A percentile compares a stretch with the other conserved stretches of the same genome.
Conservation (phyloP, 1,140 invertebrate species). For the Cyrtorhinus lividipennis region DNA sequence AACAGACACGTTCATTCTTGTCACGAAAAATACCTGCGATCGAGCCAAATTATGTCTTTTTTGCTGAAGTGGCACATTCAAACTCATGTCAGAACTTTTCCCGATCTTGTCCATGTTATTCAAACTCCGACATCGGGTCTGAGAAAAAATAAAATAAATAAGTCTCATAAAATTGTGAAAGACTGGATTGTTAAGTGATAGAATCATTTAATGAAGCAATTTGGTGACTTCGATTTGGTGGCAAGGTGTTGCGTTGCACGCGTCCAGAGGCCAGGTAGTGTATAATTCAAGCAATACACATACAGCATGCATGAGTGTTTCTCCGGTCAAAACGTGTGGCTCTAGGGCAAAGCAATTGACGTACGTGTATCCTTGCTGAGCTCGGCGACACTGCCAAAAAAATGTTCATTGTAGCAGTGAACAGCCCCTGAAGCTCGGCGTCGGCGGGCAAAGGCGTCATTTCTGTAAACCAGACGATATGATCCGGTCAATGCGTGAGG, state of each 20-base stretch:
- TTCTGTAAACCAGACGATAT: too few relatives aligned
- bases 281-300: too few relatives aligned
- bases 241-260: too few relatives aligned
- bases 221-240: too few relatives aligned
- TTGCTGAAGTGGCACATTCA: constrained; percentile 18
- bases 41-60: constrained; percentile 19
- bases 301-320: neutral
- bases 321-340: neutral
- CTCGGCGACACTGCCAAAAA: constrained; percentile 17
- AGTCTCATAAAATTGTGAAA: too few relatives aligned
- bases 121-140: constrained; percentile 18
- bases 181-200: too few relatives aligned
- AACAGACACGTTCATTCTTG: too few relatives aligned
- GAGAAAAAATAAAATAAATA: too few relatives aligned
- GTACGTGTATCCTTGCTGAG: constrained; percentile 13
- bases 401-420: constrained; percentile 19
- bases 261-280: too few relatives aligned
- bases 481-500: too few relatives aligned
- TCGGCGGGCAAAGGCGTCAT: constrained; percentile 19
- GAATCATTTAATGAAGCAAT: too few relatives aligned
- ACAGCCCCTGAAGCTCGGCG: constrained; percentile 12
- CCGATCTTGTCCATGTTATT: constrained; percentile 20
- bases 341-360: neutral
- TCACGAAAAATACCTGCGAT: constrained; percentile 16
- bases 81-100: constrained; percentile 11